Evolutionary conservation across 2,888 invertebrate species (phyloP).

Genomic region (Pilophorus perplexus): DNA sequence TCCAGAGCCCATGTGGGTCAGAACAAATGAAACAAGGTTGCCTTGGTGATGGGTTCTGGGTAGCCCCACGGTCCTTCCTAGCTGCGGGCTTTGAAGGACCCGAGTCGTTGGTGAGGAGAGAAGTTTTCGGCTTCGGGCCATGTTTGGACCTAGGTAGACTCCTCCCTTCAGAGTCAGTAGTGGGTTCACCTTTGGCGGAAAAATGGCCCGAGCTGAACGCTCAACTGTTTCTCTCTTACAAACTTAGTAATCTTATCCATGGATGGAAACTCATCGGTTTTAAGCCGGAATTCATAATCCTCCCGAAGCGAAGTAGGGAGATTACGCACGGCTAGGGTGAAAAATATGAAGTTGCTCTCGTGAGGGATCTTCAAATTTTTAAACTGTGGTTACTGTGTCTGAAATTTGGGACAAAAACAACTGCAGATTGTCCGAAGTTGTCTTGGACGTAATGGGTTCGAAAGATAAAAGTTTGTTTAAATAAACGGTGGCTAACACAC

Average conservation of each 20-base stretch:
- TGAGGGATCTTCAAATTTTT: slow-evolving; percentile 3
- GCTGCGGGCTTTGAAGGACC: background rate
- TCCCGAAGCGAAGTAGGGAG: background rate
- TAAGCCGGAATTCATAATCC: background rate
- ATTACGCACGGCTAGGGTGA: slow-evolving; percentile 24
- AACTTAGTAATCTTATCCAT: background rate
- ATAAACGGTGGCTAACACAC: slow-evolving; percentile 19
- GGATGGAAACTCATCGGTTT: background rate
- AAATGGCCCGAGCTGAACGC: background rate
- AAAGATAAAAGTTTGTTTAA: slow-evolving; percentile 33
- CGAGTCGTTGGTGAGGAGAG: background rate
- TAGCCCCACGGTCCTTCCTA: background rate
- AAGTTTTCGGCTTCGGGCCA: background rate
- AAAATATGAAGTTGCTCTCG: slow-evolving; percentile 35
- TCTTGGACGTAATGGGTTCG: slow-evolving; percentile 20
- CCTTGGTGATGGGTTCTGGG: background rate
- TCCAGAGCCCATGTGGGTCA: background rate
- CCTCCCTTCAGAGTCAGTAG: background rate
- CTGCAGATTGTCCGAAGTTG: slow-evolving; percentile 2
- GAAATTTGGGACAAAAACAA: slow-evolving; percentile 20
- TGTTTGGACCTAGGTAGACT: background rate
- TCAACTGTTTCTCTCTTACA: background rate
- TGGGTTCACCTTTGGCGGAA: background rate
- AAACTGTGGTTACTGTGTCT: slow-evolving; percentile 32
- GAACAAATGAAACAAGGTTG: background rate